A percentile compares a stretch with the other conserved stretches of the same genome.
These are phyloP conservation scores for Meriones unguiculatus DNA, from an alignment of 2,113 vertebrate species.

Conservation along the genomic window DNA sequence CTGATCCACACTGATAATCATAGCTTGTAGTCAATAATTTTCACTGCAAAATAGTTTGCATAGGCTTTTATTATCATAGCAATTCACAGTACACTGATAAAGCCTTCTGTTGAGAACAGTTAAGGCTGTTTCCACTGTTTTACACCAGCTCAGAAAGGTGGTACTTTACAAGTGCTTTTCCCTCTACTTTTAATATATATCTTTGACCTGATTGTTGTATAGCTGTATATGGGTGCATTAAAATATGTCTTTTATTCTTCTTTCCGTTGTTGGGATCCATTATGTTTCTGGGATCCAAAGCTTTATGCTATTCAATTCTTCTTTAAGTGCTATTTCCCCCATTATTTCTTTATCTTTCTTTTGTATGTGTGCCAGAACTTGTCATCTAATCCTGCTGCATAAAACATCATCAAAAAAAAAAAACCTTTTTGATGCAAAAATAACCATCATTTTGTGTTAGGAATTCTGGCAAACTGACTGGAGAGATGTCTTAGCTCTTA, in stretches of 20 bases:
- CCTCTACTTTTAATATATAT: background rate
- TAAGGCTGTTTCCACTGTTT: background rate
- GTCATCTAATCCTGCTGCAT: background rate
- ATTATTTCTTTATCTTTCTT: background rate
- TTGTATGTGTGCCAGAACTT: background rate
- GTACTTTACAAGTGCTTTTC: background rate
- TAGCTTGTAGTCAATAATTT: background rate
- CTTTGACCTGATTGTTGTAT: background rate
- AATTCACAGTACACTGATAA: background rate
- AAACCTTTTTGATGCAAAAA: background rate
- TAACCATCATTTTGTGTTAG: background rate
- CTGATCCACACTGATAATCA: background rate
- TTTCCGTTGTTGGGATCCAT: constrained; percentile 8
- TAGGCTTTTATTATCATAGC: background rate
- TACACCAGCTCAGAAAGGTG: background rate
- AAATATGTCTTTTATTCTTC: background rate
- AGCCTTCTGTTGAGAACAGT: background rate
- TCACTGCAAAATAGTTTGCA: background rate
- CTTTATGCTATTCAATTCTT: background rate
- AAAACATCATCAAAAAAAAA: background rate
- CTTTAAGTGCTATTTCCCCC: background rate
- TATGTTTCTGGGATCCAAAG: background rate
- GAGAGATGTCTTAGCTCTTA: background rate
- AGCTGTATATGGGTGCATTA: background rate
- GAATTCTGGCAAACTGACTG: background rate